These are phyloP conservation scores for Perodicticus potto DNA, from an alignment of 2,797 vertebrate species.

Conservation along the genomic window DNA sequence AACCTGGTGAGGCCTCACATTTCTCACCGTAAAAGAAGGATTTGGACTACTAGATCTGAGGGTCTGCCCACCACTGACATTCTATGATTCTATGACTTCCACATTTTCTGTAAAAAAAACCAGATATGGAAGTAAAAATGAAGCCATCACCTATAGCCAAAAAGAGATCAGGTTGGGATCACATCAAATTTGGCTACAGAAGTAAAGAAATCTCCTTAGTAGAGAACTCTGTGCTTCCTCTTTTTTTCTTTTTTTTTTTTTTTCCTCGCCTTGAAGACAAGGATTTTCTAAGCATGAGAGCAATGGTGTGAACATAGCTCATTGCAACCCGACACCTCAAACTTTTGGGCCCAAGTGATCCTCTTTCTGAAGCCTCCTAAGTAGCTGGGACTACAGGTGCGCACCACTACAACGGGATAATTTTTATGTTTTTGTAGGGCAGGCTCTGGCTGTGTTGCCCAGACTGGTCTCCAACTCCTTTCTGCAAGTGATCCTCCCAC, in stretches of 20 bases:
- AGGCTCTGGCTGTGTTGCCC: too few species aligned
- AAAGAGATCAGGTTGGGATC: not conserved
- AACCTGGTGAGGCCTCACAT: not conserved
- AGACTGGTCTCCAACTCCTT: too few species aligned
- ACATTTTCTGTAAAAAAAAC: not conserved
- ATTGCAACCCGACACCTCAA: too few species aligned
- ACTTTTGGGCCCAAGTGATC: too few species aligned
- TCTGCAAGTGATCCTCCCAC: too few species aligned
- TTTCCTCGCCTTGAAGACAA: too few species aligned
- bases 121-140: not conserved
- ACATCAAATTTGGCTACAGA: not conserved
- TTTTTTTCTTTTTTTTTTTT: not conserved
- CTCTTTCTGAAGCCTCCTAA: too few species aligned
- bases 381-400: too few species aligned
- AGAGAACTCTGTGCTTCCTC: not conserved
- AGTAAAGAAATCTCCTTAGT: not conserved
- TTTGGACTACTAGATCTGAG: not conserved
- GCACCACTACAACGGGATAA: too few species aligned
- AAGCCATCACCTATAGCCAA: not conserved
- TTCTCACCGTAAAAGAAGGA: not conserved
- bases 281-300: too few species aligned
- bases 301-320: too few species aligned
- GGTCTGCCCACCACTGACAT: not conserved
- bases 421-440: too few species aligned
- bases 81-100: not conserved